These are phyloP conservation scores for Spodoptera littoralis DNA, from an alignment of 2,888 invertebrate species.

Conservation along the genomic window DNA sequence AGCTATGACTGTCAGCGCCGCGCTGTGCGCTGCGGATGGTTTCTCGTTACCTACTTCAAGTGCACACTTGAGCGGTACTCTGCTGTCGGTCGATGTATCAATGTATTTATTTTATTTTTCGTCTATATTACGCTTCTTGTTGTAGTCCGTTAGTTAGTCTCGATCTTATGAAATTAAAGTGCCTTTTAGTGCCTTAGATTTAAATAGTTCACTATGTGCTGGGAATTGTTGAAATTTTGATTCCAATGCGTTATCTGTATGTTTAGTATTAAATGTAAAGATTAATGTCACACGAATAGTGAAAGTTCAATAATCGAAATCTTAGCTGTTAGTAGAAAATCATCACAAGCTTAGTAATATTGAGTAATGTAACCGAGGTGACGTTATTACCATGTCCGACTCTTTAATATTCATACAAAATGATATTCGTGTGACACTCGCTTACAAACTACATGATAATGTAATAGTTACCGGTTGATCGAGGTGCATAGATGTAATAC, in stretches of 20 bases:
- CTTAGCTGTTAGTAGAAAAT: conserved; percentile 8
- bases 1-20: conserved; percentile 50
- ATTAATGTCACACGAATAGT: conserved; percentile 46
- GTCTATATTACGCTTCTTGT: conserved; percentile 78
- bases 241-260: conserved; percentile 55
- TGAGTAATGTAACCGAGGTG: conserved; percentile 2
- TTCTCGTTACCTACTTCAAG: conserved; percentile 55
- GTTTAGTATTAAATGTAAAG: conserved; percentile 52
- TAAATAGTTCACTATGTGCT: conserved; percentile 51
- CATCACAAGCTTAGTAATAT: conserved; percentile 28
- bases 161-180: conserved; percentile 67
- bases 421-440: conserved; percentile 46
- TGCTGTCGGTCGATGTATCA: conserved; percentile 64
- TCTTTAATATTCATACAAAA: conserved; percentile 22
- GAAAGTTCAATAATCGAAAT: conserved; percentile 8
- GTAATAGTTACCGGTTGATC: conserved; percentile 69
- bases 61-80: conserved; percentile 47
- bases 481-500: conserved; percentile 58
- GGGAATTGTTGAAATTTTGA: conserved; percentile 54
- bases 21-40: conserved; percentile 39
- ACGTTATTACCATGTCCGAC: conserved; percentile 15
- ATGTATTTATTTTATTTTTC: conserved; percentile 75
- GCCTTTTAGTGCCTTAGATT: conserved; percentile 76
- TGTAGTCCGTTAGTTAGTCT: conserved; percentile 75
- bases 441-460: conserved; percentile 44